These are phyloP conservation scores for Rhinella marina DNA, from an alignment of 2,797 vertebrate species.

Conservation along the genomic window DNA sequence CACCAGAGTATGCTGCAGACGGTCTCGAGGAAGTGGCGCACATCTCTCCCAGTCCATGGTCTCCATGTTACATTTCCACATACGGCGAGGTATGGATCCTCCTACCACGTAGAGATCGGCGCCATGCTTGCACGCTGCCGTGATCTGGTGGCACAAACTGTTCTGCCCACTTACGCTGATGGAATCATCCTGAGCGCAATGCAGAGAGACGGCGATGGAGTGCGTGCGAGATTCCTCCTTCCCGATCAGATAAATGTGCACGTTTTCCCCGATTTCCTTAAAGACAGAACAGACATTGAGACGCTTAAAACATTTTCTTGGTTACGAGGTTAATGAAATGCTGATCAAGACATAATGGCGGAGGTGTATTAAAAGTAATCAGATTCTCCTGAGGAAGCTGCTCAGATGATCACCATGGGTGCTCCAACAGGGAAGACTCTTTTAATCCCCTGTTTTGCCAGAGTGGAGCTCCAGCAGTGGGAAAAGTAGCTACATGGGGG, in stretches of 20 bases:
- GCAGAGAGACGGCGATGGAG: conserved; percentile 92
- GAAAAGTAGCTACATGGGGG: no score
- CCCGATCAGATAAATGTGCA: conserved; percentile 97
- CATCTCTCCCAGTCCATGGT: conserved; percentile 99
- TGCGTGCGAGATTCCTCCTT: conserved; percentile 96
- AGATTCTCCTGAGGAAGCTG: no score
- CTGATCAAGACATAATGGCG: not conserved
- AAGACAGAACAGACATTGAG: conserved; percentile 33
- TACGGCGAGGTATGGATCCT: conserved; percentile 94
- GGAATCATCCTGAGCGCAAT: conserved; percentile 92
- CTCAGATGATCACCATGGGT: no score
- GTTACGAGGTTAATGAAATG: not conserved
- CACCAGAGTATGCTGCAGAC: conserved; percentile 95
- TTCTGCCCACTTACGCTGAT: conserved; percentile 97
- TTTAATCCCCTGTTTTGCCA: no score
- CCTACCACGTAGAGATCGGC: conserved; percentile 95
- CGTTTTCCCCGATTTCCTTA: conserved; percentile 96
- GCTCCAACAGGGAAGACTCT: no score
- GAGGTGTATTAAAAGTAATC: no score
- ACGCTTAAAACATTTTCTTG: not conserved
- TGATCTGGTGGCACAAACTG: conserved; percentile 98
- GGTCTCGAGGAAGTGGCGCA: conserved; percentile 92
- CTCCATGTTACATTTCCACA: conserved; percentile 99
- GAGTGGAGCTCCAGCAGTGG: no score
- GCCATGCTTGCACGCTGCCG: conserved; percentile 95